Evolutionary conservation across 2,113 vertebrate genomes (phyloP).

Genomic region (Carassius gibelio): DNA sequence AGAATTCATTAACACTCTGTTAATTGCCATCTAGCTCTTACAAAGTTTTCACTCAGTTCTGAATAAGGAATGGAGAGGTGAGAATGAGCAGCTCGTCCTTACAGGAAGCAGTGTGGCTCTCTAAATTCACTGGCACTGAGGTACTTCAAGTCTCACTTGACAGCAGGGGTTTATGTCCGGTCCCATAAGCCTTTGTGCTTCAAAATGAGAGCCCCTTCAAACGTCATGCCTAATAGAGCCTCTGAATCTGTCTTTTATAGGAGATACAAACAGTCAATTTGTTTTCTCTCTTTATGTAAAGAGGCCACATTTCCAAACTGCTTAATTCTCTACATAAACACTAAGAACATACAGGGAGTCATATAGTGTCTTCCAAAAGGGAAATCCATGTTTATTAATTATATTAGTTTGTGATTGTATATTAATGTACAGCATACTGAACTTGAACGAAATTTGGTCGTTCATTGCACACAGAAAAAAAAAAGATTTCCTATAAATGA

Average conservation of each 20-base stretch:
- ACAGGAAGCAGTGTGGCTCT: slow-evolving; percentile 48
- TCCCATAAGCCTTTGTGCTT: slow-evolving; percentile 20
- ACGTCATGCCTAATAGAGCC: not conserved
- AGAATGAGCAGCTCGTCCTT: slow-evolving; percentile 52
- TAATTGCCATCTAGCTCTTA: slow-evolving; percentile 74
- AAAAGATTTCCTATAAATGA: not conserved
- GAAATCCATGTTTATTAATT: not conserved
- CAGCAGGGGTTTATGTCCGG: slow-evolving; percentile 36
- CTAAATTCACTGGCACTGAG: slow-evolving; percentile 46
- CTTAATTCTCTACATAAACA: not conserved
- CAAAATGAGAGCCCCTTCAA: slow-evolving; percentile 11
- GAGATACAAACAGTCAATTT: not conserved
- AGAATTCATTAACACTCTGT: slow-evolving; percentile 78
- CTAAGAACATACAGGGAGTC: not conserved
- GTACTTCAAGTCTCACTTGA: slow-evolving; percentile 37
- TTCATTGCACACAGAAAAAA: not conserved
- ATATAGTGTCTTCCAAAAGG: not conserved
- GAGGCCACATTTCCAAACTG: not conserved
- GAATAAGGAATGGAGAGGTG: slow-evolving; percentile 53
- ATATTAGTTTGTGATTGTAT: not conserved
- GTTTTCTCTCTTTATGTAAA: not conserved
- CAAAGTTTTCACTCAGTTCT: slow-evolving; percentile 58
- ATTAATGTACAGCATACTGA: not conserved
- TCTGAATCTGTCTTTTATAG: not conserved
- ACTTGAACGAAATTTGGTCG: not conserved